Evolutionary conservation across 1,140 invertebrate genomes (phyloP).

Genomic region (Drosophila sp.): DNA sequence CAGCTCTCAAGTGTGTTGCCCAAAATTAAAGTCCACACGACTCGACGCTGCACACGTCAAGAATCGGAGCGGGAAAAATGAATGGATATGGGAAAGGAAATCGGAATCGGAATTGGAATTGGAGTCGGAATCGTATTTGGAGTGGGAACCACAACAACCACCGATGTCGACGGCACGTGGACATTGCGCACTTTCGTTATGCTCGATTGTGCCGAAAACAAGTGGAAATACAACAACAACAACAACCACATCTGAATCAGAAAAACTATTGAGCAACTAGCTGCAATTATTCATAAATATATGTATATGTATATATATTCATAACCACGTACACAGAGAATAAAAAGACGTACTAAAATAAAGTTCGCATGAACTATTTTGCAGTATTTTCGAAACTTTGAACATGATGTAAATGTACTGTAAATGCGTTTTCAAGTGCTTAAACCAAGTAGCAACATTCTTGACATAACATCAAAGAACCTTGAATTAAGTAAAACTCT

Average conservation of each 20-base stretch:
- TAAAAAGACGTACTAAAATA: too few species aligned
- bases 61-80: conserved; percentile 47
- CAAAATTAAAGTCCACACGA: conserved; percentile 67
- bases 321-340: too few species aligned
- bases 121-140: neutral
- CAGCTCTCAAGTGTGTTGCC: conserved; percentile 16
- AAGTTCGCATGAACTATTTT: too few species aligned
- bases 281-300: conserved; percentile 13
- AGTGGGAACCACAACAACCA: conserved; percentile 62
- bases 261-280: conserved; percentile 39
- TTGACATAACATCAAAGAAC: too few species aligned
- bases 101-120: conserved; percentile 5
- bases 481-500: too few species aligned
- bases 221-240: conserved; percentile 47
- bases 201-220: conserved; percentile 81
- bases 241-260: conserved; percentile 21
- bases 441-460: too few species aligned
- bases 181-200: conserved; percentile 74
- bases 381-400: too few species aligned
- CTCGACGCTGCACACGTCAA: conserved; percentile 50
- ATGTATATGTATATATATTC: too few species aligned
- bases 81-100: conserved; percentile 6
- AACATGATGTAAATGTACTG: too few species aligned
- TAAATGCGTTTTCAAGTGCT: too few species aligned
- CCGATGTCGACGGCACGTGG: conserved; percentile 65